phyloP scores from a whole-genome alignment of 2,113 vertebrate species.

The Thomomys bottae region DNA sequence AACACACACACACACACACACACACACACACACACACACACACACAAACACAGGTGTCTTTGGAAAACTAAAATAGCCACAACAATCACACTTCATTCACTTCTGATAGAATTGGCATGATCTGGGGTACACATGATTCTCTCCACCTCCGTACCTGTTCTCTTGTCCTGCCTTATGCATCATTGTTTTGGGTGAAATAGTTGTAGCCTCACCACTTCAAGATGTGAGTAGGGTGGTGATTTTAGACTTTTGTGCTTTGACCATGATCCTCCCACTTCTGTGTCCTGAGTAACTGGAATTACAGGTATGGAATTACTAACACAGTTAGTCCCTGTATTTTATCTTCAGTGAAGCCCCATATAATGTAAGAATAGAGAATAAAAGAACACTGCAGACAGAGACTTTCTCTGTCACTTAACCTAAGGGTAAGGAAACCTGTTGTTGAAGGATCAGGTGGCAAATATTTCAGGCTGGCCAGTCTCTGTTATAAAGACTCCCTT shows the following conservation, averaged over 20 bases:
- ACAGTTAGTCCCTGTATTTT: too few species aligned
- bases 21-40: neutral
- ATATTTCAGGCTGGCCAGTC: neutral
- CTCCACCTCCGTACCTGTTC: neutral
- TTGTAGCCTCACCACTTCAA: neutral
- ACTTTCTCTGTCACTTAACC: neutral
- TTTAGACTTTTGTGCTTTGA: neutral
- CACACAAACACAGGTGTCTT: constrained; percentile 33
- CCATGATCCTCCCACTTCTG: too few species aligned
- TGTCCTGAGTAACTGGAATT: too few species aligned
- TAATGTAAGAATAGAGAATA: neutral
- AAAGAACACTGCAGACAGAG: neutral
- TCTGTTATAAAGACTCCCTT: neutral
- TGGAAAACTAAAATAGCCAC: constrained; percentile 33
- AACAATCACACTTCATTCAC: neutral
- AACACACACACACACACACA: neutral
- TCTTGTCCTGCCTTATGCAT: neutral
- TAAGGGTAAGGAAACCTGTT: neutral
- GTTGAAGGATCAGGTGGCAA: neutral
- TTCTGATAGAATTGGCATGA: neutral
- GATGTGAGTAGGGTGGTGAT: neutral
- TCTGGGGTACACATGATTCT: too few species aligned
- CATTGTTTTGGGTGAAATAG: neutral
- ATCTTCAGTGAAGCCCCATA: neutral
- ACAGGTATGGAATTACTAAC: too few species aligned